These are phyloP conservation scores for Perca fluviatilis DNA, from an alignment of 2,113 vertebrate species.

Conservation along the genomic window DNA sequence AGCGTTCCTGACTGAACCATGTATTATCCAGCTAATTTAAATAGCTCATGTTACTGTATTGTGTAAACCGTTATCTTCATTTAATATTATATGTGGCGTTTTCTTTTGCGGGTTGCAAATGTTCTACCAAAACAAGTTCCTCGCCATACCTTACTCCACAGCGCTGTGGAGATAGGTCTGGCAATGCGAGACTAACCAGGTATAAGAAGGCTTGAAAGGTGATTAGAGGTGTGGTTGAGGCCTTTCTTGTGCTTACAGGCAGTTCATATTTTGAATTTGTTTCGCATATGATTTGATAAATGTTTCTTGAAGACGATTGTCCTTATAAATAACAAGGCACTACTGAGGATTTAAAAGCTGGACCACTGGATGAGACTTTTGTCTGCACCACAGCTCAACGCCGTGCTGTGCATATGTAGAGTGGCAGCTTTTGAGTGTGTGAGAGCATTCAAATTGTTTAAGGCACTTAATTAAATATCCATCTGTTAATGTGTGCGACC, in stretches of 20 bases:
- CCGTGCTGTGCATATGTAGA: neutral
- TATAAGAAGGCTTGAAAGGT: no score
- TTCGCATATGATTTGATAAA: neutral
- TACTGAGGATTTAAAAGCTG: neutral
- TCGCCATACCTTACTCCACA: no score
- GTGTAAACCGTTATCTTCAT: no score
- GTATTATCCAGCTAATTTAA: no score
- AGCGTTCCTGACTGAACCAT: no score
- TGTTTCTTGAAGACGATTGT: neutral
- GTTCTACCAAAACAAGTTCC: no score
- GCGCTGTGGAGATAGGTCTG: no score
- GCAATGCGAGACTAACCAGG: no score
- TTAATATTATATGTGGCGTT: no score
- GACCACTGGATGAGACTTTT: neutral
- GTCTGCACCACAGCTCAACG: neutral
- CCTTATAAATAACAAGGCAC: neutral
- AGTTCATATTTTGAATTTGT: neutral
- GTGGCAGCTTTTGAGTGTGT: neutral
- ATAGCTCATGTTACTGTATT: no score
- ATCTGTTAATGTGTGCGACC: conserved; percentile 32
- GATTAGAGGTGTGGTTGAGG: no score
- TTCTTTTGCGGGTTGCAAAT: no score
- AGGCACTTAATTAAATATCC: conserved; percentile 24
- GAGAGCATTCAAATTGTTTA: neutral
- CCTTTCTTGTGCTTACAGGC: neutral